These are phyloP conservation scores for Upupa epops DNA, from an alignment of 2,113 vertebrate genomes.

Conservation along the genomic window DNA sequence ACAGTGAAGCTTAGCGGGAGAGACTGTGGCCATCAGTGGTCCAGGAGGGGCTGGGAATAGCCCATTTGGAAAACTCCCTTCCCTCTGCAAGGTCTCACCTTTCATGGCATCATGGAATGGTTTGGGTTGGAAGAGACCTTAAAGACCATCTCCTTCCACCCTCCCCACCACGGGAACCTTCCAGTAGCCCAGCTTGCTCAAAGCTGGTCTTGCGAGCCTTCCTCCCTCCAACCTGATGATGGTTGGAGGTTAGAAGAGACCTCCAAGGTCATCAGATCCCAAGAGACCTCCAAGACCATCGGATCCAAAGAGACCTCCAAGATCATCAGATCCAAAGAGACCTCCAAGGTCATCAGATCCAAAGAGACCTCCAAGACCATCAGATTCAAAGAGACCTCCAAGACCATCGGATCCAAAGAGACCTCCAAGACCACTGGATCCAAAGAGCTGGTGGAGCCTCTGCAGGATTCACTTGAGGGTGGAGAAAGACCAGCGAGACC, in stretches of 20 bases:
- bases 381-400: too few species aligned
- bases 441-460: not conserved
- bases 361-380: too few species aligned
- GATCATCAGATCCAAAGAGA: too few species aligned
- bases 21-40: not conserved
- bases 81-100: fast-evolving
- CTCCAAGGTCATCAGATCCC: too few species aligned
- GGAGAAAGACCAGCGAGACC: not conserved
- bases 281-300: too few species aligned
- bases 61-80: not conserved
- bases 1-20: fast-evolving
- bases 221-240: not conserved
- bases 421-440: too few species aligned
- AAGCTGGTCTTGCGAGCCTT: not conserved
- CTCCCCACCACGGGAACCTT: not conserved
- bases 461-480: not conserved
- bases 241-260: too few species aligned
- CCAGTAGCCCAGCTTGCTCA: too few species aligned
- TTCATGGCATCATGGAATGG: not conserved
- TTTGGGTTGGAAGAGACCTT: not conserved
- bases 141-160: not conserved
- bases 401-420: too few species aligned
- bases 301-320: too few species aligned
- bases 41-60: not conserved
- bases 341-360: too few species aligned